A percentile compares a stretch with the other conserved stretches of the same genome.
These are phyloP conservation scores for zebrafish (Danio rerio) DNA, from an alignment of 2,113 vertebrate genomes.

Conservation along the genomic window DNA sequence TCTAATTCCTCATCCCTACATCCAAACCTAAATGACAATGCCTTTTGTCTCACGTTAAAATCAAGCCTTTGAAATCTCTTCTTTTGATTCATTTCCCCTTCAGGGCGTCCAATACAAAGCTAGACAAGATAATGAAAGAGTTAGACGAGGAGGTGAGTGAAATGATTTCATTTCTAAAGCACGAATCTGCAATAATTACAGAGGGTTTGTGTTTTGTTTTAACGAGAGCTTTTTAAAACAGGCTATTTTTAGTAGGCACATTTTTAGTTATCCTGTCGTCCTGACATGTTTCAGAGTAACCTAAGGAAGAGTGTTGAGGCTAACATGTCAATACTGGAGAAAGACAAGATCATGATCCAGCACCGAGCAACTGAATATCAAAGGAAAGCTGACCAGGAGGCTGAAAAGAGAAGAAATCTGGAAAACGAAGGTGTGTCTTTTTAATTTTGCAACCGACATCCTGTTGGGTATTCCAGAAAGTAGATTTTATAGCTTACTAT, in stretches of 20 bases:
- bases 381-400: constrained; percentile 95
- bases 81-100: constrained; percentile 42
- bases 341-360: constrained; percentile 93
- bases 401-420: constrained; percentile 91
- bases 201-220: neutral
- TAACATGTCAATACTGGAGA: constrained; percentile 88
- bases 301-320: constrained; percentile 87
- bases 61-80: neutral
- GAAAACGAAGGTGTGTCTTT: constrained; percentile 90
- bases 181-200: neutral
- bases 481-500: no score
- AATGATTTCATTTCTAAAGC: neutral
- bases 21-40: neutral
- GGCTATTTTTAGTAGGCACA: constrained; percentile 1
- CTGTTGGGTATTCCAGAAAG: no score
- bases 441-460: neutral
- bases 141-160: constrained; percentile 93
- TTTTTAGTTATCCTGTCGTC: constrained; percentile 16
- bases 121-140: constrained; percentile 97
- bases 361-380: constrained; percentile 92
- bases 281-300: constrained; percentile 68
- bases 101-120: constrained; percentile 90
- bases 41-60: neutral
- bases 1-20: neutral
- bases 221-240: neutral